Conservation (phyloP, 2,797 vertebrate species). For the Acrossocheilus fasciatus region DNA sequence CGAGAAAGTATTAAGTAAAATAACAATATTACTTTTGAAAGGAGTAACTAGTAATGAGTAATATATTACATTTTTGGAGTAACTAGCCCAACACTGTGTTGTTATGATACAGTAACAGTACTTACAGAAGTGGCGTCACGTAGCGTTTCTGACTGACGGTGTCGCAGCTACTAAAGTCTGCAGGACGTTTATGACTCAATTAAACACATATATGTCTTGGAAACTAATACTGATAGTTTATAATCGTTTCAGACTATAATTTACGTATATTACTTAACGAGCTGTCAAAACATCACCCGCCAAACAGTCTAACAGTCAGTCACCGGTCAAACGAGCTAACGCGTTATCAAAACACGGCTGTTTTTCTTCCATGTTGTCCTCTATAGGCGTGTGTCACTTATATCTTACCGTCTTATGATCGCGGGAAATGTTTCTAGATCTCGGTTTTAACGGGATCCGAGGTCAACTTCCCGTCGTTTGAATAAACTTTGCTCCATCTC, state of each 20-base stretch:
- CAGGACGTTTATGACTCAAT: background rate
- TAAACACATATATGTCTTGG: background rate
- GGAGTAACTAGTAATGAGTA: too few species aligned
- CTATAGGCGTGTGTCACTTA: background rate
- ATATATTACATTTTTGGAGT: too few species aligned
- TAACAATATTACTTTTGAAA: too few species aligned
- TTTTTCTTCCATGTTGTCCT: background rate
- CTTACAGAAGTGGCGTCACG: conserved; percentile 19
- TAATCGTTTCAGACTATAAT: background rate
- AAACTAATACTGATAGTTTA: background rate
- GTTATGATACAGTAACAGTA: background rate
- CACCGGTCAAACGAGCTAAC: conserved; percentile 24
- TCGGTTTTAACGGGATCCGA: background rate
- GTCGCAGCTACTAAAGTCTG: conserved; percentile 31
- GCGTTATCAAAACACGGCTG: conserved; percentile 1
- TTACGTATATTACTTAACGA: too few species aligned
- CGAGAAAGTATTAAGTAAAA: too few species aligned
- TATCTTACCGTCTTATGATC: conserved; percentile 20
- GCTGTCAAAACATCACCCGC: conserved; percentile 10
- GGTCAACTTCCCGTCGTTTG: background rate
- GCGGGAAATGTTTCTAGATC: background rate
- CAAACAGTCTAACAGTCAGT: background rate
- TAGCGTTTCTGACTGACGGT: background rate
- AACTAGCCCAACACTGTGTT: background rate
- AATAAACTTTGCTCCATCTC: conserved; percentile 47